These are phyloP conservation scores for Liparis tanakae DNA, from an alignment of 2,797 vertebrate species.

Conservation along the genomic window DNA sequence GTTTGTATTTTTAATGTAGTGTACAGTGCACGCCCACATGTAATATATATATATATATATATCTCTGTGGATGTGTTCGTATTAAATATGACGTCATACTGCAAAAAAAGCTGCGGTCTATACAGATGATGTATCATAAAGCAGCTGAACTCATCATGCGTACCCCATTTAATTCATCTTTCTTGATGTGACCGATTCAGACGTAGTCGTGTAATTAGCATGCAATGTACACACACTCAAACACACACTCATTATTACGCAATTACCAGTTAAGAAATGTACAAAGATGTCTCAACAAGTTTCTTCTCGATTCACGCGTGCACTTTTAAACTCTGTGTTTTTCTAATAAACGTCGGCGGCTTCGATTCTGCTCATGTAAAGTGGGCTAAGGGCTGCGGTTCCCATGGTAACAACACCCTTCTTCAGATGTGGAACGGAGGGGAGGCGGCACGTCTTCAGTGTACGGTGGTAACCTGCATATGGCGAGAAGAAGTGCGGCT, in stretches of 20 bases:
- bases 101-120: not conserved
- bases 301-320: constrained; percentile 29
- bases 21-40: not conserved
- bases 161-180: not conserved
- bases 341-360: constrained; percentile 51
- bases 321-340: constrained; percentile 46
- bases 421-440: constrained; percentile 55
- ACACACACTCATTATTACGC: constrained; percentile 16
- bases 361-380: constrained; percentile 54
- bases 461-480: constrained; percentile 47
- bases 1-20: not conserved
- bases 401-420: constrained; percentile 74
- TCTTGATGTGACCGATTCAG: not conserved
- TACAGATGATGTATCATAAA: not conserved
- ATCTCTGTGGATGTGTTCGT: not conserved
- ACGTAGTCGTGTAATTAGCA: not conserved
- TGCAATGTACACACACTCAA: not conserved
- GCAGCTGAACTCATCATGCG: not conserved
- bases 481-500: constrained; percentile 39
- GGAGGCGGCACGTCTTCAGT: constrained; percentile 34
- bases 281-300: constrained; percentile 36
- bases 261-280: constrained; percentile 30
- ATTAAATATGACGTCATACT: not conserved
- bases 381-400: constrained; percentile 69
- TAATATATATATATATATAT: not conserved